Evolutionary conservation across 2,888 invertebrate species (phyloP).

Genomic region (Phengaris arion): DNA sequence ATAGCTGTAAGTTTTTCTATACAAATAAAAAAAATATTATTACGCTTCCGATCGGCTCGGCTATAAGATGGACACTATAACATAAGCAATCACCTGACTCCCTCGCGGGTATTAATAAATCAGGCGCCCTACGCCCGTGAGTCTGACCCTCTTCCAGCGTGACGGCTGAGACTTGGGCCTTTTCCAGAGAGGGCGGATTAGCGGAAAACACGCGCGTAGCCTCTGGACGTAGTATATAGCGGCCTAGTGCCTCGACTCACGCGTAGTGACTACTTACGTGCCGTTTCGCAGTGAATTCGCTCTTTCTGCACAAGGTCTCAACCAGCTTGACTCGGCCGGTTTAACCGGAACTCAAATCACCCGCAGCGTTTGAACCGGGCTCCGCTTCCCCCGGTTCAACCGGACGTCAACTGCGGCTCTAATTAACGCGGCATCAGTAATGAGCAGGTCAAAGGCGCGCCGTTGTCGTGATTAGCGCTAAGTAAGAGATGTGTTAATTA

Average conservation of each 20-base stretch:
- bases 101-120: constrained; percentile 3
- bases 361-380: not conserved
- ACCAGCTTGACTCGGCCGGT: not conserved
- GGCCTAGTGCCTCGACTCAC: not conserved
- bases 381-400: not conserved
- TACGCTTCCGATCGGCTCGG: not conserved
- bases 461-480: not conserved
- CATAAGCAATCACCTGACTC: not conserved
- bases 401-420: not conserved
- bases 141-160: not conserved
- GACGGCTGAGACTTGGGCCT: not conserved
- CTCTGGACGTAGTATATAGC: not conserved
- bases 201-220: not conserved
- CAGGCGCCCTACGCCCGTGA: not conserved
- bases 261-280: not conserved
- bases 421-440: constrained; percentile 1
- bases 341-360: not conserved
- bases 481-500: not conserved
- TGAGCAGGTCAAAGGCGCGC: constrained; percentile 1
- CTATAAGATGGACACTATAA: not conserved
- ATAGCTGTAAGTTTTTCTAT: no score
- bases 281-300: not conserved
- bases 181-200: not conserved
- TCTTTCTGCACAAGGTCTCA: not conserved
- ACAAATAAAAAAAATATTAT: no score